A percentile compares a stretch with the other conserved stretches of the same genome.
phyloP scores from a whole-genome alignment of 2,888 invertebrate species.

The Aethes cnicana region DNA sequence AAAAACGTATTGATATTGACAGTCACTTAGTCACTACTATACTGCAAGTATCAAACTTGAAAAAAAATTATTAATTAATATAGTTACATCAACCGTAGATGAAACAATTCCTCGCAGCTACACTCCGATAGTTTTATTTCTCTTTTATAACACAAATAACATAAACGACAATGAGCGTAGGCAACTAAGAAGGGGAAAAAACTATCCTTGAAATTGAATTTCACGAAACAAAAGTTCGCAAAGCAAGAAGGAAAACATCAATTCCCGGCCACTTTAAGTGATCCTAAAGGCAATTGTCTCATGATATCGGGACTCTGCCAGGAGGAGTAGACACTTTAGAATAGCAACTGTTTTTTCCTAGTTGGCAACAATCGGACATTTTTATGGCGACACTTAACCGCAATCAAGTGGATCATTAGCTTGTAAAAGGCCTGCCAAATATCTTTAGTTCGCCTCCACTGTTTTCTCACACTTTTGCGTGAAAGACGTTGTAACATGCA shows the following conservation, averaged over 20 bases:
- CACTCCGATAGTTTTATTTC: constrained; percentile 26
- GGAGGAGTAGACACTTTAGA: constrained; percentile 77
- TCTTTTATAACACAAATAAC: constrained; percentile 31
- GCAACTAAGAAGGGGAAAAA: constrained; percentile 26
- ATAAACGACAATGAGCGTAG: constrained; percentile 30
- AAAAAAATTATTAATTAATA: too few relatives aligned
- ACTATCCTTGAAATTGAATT: constrained; percentile 40
- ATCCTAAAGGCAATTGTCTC: constrained; percentile 74
- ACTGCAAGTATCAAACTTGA: too few relatives aligned
- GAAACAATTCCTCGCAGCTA: constrained; percentile 4
- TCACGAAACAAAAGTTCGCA: constrained; percentile 48
- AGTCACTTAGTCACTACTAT: too few relatives aligned
- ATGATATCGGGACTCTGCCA: constrained; percentile 72
- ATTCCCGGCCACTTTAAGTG: constrained; percentile 67
- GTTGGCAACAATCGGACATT: constrained; percentile 78
- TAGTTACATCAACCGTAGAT: too few relatives aligned
- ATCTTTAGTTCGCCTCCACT: constrained; percentile 66
- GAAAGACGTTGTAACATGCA: constrained; percentile 66
- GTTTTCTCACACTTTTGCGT: constrained; percentile 73
- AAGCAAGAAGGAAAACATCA: constrained; percentile 59
- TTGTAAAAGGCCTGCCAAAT: constrained; percentile 78
- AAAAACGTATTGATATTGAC: too few relatives aligned
- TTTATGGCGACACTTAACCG: constrained; percentile 80
- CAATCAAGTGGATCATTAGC: constrained; percentile 82
- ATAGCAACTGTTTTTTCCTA: constrained; percentile 74